Percentiles rank a stretch among this genome's conserved stretches.
These are phyloP conservation scores for Trematocara marginatum DNA, from an alignment of 2,113 vertebrate species.

Conservation along the genomic window DNA sequence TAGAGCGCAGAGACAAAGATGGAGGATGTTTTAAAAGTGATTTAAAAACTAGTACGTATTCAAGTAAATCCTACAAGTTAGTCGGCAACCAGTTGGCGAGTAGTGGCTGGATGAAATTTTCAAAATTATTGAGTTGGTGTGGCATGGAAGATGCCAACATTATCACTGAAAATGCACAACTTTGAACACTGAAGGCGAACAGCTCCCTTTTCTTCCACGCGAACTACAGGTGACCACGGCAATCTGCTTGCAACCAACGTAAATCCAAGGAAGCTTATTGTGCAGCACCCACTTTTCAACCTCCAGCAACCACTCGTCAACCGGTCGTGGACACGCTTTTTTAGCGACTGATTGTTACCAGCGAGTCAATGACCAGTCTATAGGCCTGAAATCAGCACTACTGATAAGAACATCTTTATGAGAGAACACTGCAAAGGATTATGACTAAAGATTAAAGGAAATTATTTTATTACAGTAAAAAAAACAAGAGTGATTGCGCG, in stretches of 20 bases:
- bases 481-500: background rate
- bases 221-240: background rate
- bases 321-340: background rate
- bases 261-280: background rate
- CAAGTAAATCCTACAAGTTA: background rate
- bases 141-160: background rate
- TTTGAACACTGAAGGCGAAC: background rate
- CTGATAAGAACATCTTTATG: background rate
- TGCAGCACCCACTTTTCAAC: background rate
- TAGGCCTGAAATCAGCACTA: background rate
- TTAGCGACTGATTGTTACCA: background rate
- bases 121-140: background rate
- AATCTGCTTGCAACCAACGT: background rate
- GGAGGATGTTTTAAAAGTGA: background rate
- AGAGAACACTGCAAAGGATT: background rate
- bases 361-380: background rate
- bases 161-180: background rate
- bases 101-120: background rate
- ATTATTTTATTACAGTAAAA: background rate
- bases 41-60: background rate
- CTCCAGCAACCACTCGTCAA: background rate
- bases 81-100: background rate
- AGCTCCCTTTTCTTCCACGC: background rate
- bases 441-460: background rate
- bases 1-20: slow-evolving; percentile 34